Evolutionary conservation across 2,113 vertebrate species (phyloP).

Genomic region (Galbula dea): DNA sequence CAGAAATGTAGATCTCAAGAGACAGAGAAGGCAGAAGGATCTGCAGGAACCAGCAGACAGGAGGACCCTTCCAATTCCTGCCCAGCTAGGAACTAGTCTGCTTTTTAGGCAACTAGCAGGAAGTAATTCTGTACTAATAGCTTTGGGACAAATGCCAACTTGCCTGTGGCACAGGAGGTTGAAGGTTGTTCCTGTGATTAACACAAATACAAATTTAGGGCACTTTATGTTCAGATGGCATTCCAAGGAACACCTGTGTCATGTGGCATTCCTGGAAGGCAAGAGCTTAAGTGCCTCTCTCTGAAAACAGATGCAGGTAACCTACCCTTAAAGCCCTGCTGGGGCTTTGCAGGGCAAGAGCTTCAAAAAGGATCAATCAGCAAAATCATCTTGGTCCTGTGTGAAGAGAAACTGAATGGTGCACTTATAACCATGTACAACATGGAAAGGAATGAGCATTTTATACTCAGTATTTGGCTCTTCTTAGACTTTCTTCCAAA

Average conservation of each 20-base stretch:
- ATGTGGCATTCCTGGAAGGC: background rate
- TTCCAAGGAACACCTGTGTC: background rate
- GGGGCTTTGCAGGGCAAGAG: background rate
- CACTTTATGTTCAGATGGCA: background rate
- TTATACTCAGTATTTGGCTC: background rate
- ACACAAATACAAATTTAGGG: background rate
- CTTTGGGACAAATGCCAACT: background rate
- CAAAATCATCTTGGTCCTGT: fast-evolving
- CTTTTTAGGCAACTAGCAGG: background rate
- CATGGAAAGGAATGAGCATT: background rate
- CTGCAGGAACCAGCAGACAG: background rate
- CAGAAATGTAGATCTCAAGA: no score
- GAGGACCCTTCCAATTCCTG: background rate
- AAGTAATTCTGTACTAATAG: background rate
- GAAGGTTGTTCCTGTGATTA: conserved; percentile 2
- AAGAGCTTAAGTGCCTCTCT: background rate
- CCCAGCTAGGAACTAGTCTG: background rate
- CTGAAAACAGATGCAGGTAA: background rate
- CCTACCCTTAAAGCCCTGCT: background rate
- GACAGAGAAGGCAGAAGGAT: no score
- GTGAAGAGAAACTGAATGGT: background rate
- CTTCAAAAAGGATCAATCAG: background rate
- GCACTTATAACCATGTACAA: background rate
- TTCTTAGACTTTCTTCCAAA: background rate
- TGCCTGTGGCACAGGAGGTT: background rate